Percentiles rank a stretch among this genome's conserved stretches.
These are phyloP conservation scores for Halocaridina rubra DNA, from an alignment of 2,888 invertebrate genomes.

Conservation along the genomic window DNA sequence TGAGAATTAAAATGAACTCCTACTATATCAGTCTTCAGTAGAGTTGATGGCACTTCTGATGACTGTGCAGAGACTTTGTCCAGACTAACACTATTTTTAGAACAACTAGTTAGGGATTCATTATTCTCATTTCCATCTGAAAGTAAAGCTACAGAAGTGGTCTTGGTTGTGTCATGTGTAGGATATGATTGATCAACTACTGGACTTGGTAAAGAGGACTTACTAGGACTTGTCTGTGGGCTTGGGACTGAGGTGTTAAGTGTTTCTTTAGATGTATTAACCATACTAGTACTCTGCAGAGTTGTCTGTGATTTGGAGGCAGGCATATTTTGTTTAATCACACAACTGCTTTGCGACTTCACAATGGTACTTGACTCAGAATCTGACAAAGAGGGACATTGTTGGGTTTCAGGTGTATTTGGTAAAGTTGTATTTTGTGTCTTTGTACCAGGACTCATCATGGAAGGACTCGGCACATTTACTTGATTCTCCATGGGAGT, in stretches of 20 bases:
- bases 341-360: not conserved
- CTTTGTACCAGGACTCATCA: conserved; percentile 29
- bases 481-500: not conserved
- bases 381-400: not conserved
- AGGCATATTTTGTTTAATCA: no score
- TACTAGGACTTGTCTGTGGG: conserved; percentile 25
- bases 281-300: no score
- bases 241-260: conserved; percentile 29
- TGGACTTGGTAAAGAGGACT: conserved; percentile 35
- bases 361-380: not conserved
- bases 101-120: not conserved
- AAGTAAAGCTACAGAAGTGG: not conserved
- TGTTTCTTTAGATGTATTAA: not conserved
- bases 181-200: not conserved
- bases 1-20: not conserved
- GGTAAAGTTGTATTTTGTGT: conserved; percentile 5
- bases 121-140: not conserved
- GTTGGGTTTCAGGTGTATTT: not conserved
- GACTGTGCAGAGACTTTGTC: not conserved
- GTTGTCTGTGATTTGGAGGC: no score
- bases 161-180: not conserved
- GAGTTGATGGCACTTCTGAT: not conserved
- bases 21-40: not conserved
- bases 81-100: not conserved
- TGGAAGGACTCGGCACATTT: conserved; percentile 13